Evolutionary conservation across 2,888 invertebrate genomes (phyloP).

Genomic region (Hyles lineata): DNA sequence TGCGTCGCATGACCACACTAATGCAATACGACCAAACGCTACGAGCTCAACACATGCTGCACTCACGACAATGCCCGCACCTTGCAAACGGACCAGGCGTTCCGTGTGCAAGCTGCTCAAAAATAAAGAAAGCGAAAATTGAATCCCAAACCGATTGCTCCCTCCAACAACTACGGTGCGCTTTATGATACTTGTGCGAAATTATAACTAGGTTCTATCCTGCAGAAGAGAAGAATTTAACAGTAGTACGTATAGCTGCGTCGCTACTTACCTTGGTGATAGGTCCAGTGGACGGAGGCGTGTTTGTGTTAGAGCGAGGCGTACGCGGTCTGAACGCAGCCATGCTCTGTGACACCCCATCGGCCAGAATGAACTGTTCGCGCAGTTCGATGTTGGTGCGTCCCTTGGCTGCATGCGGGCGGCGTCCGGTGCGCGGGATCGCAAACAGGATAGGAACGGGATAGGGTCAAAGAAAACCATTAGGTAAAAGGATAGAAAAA

Average conservation of each 20-base stretch:
- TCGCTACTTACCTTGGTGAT: slow-evolving; percentile 94
- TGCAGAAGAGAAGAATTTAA: slow-evolving; percentile 63
- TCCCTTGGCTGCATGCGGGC: slow-evolving; percentile 96
- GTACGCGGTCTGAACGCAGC: slow-evolving; percentile 98
- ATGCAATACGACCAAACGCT: slow-evolving; percentile 82
- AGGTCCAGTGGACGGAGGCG: slow-evolving; percentile 91
- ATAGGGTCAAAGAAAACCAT: slow-evolving; percentile 73
- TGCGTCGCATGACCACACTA: slow-evolving; percentile 82
- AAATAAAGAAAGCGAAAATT: slow-evolving; percentile 69
- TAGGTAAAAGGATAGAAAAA: slow-evolving; percentile 71
- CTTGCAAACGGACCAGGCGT: slow-evolving; percentile 76
- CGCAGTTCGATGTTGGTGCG: slow-evolving; percentile 99
- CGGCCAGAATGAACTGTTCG: slow-evolving; percentile 99
- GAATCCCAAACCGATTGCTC: slow-evolving; percentile 81
- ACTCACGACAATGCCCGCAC: slow-evolving; percentile 70
- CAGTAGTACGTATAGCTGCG: slow-evolving; percentile 53
- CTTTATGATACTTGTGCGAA: slow-evolving; percentile 77
- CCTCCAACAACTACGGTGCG: slow-evolving; percentile 83
- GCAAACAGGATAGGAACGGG: slow-evolving; percentile 63
- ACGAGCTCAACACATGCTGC: slow-evolving; percentile 83
- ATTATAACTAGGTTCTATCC: slow-evolving; percentile 70
- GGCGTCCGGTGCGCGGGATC: slow-evolving; percentile 80
- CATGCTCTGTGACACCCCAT: slow-evolving; percentile 99
- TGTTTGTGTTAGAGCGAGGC: slow-evolving; percentile 91
- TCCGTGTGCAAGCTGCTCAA: slow-evolving; percentile 79